These are phyloP conservation scores for Telmatochromis sp. DNA, from an alignment of 2,113 vertebrate species.

Conservation along the genomic window DNA sequence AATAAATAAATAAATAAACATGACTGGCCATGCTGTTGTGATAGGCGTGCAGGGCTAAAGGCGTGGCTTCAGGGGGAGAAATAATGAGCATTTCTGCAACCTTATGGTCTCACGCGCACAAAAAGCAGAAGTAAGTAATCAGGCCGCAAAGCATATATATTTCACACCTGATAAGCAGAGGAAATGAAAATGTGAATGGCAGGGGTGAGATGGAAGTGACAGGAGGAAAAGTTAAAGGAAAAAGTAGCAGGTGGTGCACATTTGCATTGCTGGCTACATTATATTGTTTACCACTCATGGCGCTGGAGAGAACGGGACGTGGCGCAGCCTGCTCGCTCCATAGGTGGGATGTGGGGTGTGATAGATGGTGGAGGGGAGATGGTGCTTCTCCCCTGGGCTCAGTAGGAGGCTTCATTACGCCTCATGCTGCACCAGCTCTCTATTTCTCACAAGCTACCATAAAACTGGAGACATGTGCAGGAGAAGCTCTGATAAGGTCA, in stretches of 20 bases:
- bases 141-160: slow-evolving; percentile 2
- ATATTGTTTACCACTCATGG: not conserved
- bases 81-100: slow-evolving; percentile 30
- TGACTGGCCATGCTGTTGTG: not conserved
- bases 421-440: slow-evolving; percentile 8
- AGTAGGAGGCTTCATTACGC: slow-evolving; percentile 53
- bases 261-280: not conserved
- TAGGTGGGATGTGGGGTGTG: slow-evolving; percentile 36
- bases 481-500: not conserved
- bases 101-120: not conserved
- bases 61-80: slow-evolving; percentile 1
- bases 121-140: not conserved
- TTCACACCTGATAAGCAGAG: slow-evolving; percentile 22
- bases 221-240: not conserved
- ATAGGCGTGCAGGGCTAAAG: slow-evolving; percentile 13
- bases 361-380: slow-evolving; percentile 49
- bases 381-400: slow-evolving; percentile 46
- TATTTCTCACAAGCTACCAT: slow-evolving; percentile 11
- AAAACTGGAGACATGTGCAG: not conserved
- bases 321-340: slow-evolving; percentile 20
- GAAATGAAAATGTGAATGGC: slow-evolving; percentile 1
- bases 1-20: not conserved
- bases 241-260: not conserved
- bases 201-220: not conserved
- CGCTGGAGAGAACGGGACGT: slow-evolving; percentile 3